Percentiles rank a stretch among this genome's conserved stretches.
Evolutionary conservation across 2,797 vertebrate species (phyloP).

Genomic region (Diplodus puntazzo): DNA sequence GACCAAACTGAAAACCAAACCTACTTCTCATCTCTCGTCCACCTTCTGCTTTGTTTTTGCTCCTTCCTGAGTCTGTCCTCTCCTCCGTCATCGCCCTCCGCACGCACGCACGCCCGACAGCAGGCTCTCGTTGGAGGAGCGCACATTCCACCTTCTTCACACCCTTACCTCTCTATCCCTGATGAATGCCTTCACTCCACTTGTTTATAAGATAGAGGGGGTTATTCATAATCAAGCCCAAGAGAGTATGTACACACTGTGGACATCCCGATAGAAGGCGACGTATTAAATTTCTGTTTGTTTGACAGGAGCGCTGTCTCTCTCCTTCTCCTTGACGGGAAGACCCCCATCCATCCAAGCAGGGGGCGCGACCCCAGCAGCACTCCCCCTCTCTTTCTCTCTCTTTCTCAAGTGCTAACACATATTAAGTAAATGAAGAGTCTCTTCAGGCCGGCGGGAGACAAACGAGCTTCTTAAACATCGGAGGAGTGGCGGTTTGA

Average conservation of each 20-base stretch:
- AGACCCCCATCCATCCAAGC: conserved; percentile 94
- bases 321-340: conserved; percentile 91
- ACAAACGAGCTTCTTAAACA: conserved; percentile 95
- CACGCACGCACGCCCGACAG: conserved; percentile 76
- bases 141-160: conserved; percentile 89
- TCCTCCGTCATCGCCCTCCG: conserved; percentile 32
- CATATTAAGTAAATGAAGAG: conserved; percentile 96
- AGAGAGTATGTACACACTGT: conserved; percentile 95
- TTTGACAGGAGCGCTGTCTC: conserved; percentile 97
- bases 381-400: conserved; percentile 86
- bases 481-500: conserved; percentile 90
- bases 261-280: conserved; percentile 92
- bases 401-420: conserved; percentile 92
- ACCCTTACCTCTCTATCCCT: conserved; percentile 90
- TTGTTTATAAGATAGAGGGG: conserved; percentile 93
- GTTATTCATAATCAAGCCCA: conserved; percentile 93
- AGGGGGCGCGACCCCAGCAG: conserved; percentile 90
- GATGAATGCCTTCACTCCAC: conserved; percentile 92
- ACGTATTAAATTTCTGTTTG: conserved; percentile 96
- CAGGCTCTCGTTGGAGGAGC: conserved; percentile 85
- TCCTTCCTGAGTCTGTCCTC: conserved; percentile 10
- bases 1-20: no score
- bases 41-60: conserved; percentile 10
- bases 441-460: conserved; percentile 89
- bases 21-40: conserved; percentile 1